phyloP scores from a whole-genome alignment of 1,140 invertebrate species.

The Leucophenga varia region DNA sequence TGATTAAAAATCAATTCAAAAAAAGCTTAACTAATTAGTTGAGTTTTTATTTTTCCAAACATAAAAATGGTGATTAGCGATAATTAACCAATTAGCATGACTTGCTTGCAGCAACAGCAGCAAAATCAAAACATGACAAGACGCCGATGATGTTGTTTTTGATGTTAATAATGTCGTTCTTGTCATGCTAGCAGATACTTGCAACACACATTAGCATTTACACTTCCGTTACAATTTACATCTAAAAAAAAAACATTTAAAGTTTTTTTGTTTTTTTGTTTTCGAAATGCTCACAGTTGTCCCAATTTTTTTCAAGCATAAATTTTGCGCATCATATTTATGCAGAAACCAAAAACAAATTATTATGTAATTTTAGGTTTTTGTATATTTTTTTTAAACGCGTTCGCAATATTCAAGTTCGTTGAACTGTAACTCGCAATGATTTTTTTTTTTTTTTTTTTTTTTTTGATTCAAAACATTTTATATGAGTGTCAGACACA shows the following conservation, averaged over 20 bases:
- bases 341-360: conserved; percentile 44
- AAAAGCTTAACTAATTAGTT: too few relatives aligned
- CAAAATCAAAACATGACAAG: conserved; percentile 2
- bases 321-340: conserved; percentile 6
- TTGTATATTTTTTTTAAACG: conserved; percentile 10
- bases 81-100: conserved; percentile 52
- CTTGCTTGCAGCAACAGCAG: conserved; percentile 28
- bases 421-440: conserved; percentile 5
- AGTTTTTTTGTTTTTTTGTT: conserved; percentile 20
- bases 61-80: conserved; percentile 47
- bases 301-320: conserved; percentile 50
- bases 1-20: too few relatives aligned
- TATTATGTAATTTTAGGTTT: conserved; percentile 40
- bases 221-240: conserved; percentile 45
- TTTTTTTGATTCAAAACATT: too few relatives aligned
- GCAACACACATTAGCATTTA: conserved; percentile 10
- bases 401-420: too few relatives aligned
- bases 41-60: too few relatives aligned
- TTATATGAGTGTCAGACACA: too few relatives aligned
- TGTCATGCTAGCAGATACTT: conserved; percentile 17
- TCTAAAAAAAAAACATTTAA: conserved; percentile 17
- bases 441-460: conserved; percentile 32
- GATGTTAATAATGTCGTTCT: too few relatives aligned
- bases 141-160: conserved; percentile 5
- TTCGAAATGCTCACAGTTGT: conserved; percentile 41